A percentile compares a stretch with the other conserved stretches of the same genome.
phyloP scores from a whole-genome alignment of 2,888 invertebrate genomes.

The Trisateles emortualis region DNA sequence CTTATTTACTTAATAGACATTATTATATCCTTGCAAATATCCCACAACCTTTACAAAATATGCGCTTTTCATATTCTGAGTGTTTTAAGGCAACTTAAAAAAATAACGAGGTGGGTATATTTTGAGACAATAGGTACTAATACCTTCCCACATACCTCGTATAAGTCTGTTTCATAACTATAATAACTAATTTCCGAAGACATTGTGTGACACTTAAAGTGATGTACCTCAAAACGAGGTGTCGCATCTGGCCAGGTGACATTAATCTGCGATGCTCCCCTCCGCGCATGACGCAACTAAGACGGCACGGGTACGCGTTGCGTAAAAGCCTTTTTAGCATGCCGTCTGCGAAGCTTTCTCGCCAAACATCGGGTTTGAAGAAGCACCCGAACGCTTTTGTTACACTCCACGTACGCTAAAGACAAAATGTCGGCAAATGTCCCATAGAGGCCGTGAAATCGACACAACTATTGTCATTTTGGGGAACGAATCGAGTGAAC shows the following conservation, averaged over 20 bases:
- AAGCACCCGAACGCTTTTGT: constrained; percentile 76
- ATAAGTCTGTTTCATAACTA: not conserved
- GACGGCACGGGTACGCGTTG: constrained; percentile 61
- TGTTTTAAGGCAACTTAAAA: no score
- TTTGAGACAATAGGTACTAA: no score
- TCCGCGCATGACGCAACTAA: constrained; percentile 66
- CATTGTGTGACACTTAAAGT: constrained; percentile 20
- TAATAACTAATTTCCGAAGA: constrained; percentile 1
- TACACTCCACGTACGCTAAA: constrained; percentile 49
- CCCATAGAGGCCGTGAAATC: constrained; percentile 69
- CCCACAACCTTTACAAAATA: no score
- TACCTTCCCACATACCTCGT: no score
- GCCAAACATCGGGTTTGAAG: constrained; percentile 65
- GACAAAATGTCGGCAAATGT: constrained; percentile 34
- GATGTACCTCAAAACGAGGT: constrained; percentile 36
- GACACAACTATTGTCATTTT: constrained; percentile 64
- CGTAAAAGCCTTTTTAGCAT: constrained; percentile 82
- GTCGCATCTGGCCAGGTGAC: constrained; percentile 55
- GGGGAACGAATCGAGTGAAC: constrained; percentile 65
- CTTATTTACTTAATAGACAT: no score
- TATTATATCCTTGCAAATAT: no score
- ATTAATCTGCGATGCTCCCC: constrained; percentile 64
- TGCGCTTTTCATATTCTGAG: no score
- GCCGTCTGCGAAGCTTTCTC: constrained; percentile 80
- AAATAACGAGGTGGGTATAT: no score